A percentile compares a stretch with the other conserved stretches of the same genome.
These are phyloP conservation scores for Yponomeuta plumbellus DNA, from an alignment of 2,888 invertebrate genomes.

Conservation along the genomic window DNA sequence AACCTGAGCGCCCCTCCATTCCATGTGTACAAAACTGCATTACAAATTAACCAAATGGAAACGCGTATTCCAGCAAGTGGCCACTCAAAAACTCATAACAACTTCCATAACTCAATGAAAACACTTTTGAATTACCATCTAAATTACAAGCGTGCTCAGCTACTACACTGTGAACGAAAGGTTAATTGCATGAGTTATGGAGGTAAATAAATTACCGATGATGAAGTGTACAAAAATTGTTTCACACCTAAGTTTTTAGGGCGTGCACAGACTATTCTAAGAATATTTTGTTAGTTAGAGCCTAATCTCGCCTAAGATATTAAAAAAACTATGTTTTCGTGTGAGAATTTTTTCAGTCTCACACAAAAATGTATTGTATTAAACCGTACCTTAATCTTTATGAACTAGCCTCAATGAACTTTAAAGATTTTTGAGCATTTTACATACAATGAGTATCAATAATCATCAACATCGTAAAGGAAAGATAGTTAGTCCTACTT, in stretches of 20 bases:
- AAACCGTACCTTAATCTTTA: too few relatives aligned
- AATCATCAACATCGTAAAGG: too few relatives aligned
- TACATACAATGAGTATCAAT: too few relatives aligned
- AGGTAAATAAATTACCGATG: constrained; percentile 36
- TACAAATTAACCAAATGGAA: constrained; percentile 5
- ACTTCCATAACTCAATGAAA: constrained; percentile 68
- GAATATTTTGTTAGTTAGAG: too few relatives aligned
- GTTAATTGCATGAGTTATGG: constrained; percentile 9
- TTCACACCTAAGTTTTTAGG: not conserved
- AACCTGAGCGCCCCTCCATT: not conserved
- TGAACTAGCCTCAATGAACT: too few relatives aligned
- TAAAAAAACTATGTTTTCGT: too few relatives aligned
- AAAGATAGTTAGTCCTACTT: too few relatives aligned
- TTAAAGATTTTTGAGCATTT: too few relatives aligned
- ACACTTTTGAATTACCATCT: constrained; percentile 60
- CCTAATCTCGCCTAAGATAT: too few relatives aligned
- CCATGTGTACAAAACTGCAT: not conserved
- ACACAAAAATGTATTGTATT: too few relatives aligned
- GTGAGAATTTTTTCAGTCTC: too few relatives aligned
- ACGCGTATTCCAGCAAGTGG: constrained; percentile 15
- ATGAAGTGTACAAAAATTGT: not conserved
- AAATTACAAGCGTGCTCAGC: constrained; percentile 49
- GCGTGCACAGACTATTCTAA: not conserved
- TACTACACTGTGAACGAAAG: constrained; percentile 5
- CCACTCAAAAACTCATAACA: constrained; percentile 49